Conservation (phyloP, 2,797 vertebrate species). For the Coreius guichenoti region DNA sequence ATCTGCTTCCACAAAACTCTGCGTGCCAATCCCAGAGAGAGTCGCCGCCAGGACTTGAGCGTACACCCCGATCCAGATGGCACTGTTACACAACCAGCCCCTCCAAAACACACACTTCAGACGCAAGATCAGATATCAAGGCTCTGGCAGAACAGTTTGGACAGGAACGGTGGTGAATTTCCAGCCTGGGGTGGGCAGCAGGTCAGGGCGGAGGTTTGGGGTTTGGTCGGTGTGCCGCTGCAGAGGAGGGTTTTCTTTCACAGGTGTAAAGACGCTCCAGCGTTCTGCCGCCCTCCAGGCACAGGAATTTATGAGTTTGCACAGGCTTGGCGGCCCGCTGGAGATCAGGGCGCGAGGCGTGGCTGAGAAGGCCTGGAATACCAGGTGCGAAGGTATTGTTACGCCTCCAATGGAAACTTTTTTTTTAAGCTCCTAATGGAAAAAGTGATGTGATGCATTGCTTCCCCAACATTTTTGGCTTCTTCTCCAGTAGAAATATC, state of each 20-base stretch:
- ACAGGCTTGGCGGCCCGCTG: slow-evolving; percentile 57
- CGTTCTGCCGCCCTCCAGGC: slow-evolving; percentile 58
- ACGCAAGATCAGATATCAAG: slow-evolving; percentile 56
- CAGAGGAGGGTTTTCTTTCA: slow-evolving; percentile 63
- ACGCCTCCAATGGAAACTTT: slow-evolving; percentile 77
- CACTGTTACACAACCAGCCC: slow-evolving; percentile 56
- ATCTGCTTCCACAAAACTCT: background rate
- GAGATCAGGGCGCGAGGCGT: slow-evolving; percentile 47
- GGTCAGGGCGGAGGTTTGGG: slow-evolving; percentile 27
- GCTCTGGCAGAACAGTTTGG: slow-evolving; percentile 61
- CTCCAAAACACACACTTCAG: slow-evolving; percentile 1
- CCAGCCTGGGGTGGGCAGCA: slow-evolving; percentile 56
- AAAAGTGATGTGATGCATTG: slow-evolving; percentile 55
- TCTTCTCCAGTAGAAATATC: background rate
- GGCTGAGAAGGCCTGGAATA: slow-evolving; percentile 50
- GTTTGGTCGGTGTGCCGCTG: background rate
- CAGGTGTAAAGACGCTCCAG: slow-evolving; percentile 62
- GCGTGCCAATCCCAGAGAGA: background rate
- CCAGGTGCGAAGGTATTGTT: slow-evolving; percentile 77
- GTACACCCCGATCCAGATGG: slow-evolving; percentile 62
- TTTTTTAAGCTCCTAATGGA: slow-evolving; percentile 62
- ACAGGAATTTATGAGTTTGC: slow-evolving; percentile 71
- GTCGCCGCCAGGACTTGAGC: background rate
- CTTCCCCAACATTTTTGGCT: background rate
- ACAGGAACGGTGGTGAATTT: slow-evolving; percentile 56